Evolutionary conservation across 2,113 vertebrate species (phyloP), one percentile per base, ranked within the genome.

Genomic region (Poeciliopsis occidentalis): DNA sequence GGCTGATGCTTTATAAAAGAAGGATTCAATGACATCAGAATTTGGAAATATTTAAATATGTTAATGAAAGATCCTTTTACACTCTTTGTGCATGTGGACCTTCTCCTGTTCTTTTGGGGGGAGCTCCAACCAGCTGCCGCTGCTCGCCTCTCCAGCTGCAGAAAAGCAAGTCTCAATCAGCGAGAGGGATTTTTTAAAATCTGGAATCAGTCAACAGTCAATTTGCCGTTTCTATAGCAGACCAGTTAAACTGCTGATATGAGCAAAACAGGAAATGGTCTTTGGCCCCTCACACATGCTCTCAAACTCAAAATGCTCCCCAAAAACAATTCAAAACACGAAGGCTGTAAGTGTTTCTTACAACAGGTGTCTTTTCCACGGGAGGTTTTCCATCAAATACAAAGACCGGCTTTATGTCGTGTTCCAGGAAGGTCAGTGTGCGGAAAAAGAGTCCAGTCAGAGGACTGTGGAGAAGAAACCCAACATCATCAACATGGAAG

Each of bases 351-450:
- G 17, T 8, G 30, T 29, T 69, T 82, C 94, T 94, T 81, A 95
- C 95, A 82, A 86, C 88, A 65, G 87, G 68, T 31, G 12, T 79
- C 80, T 95, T 95, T 72, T 95, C 92, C 54, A 12, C 26, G 0
- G 95, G 95, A 64, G 95, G 95, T 27, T 62, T 84, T 69, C 95
- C 95, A 15, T 95, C 95, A 73, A 95, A 92, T 54, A 95, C 93
- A 92, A 94, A 95, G 30, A 95, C 93, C 0, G 95, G 95, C 82
- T 94, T 95, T 78, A 95, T 95, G 82, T 89, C 93, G 54, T 94
- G 89, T 82, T 95, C 95, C 81, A 95, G 86, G 78, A 95, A 92
- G 22, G 93, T 91, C 66, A 95, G 90, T 0, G 95, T 95, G 19
- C 95, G 94, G 65, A 88, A 95, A 83, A 95, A 94, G 66, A 95